Conservation (phyloP, 2,888 invertebrate species). For the Caenorhabditis zanzibari region DNA sequence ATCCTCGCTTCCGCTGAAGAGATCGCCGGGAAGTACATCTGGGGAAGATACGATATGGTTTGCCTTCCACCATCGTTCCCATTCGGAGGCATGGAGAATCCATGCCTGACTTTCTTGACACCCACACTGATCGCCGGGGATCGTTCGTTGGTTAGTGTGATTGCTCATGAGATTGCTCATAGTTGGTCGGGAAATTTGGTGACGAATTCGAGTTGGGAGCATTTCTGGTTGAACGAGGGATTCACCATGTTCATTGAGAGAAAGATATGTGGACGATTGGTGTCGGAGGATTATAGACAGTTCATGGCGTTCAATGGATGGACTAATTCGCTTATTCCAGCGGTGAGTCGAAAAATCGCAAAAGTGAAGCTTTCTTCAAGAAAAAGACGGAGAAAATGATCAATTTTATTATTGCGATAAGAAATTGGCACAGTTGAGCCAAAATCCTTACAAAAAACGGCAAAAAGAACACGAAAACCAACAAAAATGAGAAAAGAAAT, state of each 20-base stretch:
- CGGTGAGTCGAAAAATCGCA: constrained; percentile 87
- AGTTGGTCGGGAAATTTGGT: constrained; percentile 97
- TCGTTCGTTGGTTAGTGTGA: constrained; percentile 91
- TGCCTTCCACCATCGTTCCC: constrained; percentile 96
- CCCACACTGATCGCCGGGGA: constrained; percentile 95
- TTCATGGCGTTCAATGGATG: constrained; percentile 90
- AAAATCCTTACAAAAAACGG: too few species aligned
- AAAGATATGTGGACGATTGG: constrained; percentile 90
- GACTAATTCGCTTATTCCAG: constrained; percentile 88
- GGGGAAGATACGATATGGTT: constrained; percentile 88
- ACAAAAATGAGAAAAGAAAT: too few species aligned
- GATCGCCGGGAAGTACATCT: constrained; percentile 81
- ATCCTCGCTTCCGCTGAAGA: constrained; percentile 73
- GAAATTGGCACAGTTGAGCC: too few species aligned
- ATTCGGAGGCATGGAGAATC: constrained; percentile 98
- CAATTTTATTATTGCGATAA: too few species aligned
- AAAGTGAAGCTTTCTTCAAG: background rate
- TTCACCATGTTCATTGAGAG: constrained; percentile 94
- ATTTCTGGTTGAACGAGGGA: constrained; percentile 98
- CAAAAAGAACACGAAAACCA: too few species aligned
- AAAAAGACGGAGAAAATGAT: background rate
- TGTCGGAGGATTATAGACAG: constrained; percentile 87
- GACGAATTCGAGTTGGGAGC: constrained; percentile 94
- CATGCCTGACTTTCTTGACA: constrained; percentile 95
- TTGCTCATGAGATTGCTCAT: constrained; percentile 97